These are phyloP conservation scores for Frankliniella fusca DNA, from an alignment of 2,888 invertebrate genomes.

Conservation along the genomic window DNA sequence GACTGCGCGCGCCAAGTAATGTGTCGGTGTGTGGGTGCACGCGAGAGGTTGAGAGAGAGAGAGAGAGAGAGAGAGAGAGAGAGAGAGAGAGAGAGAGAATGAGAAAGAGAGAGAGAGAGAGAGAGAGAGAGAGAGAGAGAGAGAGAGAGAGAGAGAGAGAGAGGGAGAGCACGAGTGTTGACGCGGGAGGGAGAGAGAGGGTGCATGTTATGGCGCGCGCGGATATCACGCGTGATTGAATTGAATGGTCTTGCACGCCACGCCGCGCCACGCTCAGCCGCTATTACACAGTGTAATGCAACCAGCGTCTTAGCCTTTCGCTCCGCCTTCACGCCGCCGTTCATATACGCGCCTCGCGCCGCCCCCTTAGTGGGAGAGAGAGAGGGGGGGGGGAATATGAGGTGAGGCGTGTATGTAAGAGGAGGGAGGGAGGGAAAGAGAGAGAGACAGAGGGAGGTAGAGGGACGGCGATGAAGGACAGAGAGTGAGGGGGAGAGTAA, in stretches of 20 bases:
- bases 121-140: too few species aligned
- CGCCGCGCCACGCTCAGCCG: background rate
- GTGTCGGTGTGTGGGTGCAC: background rate
- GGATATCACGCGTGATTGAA: background rate
- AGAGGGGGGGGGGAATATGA: background rate
- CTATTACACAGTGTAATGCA: background rate
- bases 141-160: background rate
- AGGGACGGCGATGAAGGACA: background rate
- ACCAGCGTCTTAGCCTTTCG: background rate
- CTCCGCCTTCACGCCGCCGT: background rate
- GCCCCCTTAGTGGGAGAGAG: background rate
- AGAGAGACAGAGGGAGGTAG: background rate
- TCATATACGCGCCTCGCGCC: background rate
- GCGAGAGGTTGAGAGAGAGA: background rate
- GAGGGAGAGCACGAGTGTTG: too few species aligned
- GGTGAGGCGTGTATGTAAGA: too few species aligned
- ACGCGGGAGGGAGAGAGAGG: too few species aligned
- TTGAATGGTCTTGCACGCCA: background rate
- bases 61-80: background rate
- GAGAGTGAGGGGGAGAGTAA: background rate
- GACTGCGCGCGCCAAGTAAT: too few species aligned
- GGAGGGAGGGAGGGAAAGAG: background rate
- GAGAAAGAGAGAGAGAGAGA: background rate
- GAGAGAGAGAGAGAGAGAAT: background rate
- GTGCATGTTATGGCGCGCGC: too few species aligned